Evolutionary conservation across 2,888 invertebrate species (phyloP), one percentile per base, ranked within the genome.

Genomic region (Ennomos quercinarius): DNA sequence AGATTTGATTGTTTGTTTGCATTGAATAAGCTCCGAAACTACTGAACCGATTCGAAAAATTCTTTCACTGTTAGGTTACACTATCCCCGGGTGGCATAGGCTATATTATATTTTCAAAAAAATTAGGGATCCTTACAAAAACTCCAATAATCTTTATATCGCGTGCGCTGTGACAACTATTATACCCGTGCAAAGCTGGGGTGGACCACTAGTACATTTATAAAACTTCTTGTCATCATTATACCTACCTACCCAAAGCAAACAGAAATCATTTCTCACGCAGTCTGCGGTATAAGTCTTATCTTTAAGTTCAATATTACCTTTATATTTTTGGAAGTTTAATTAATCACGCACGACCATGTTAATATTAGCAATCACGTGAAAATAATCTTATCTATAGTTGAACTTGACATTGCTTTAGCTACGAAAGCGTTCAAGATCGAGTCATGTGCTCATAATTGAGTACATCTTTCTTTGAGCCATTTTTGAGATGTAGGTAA

Each of bases 341-440:
- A 48, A 49, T 49, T 40, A 53, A 59, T 44, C 41, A 11, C 40
- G 13, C 17, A 54, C 42, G 39, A n/a, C 17, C 34, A 17, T 5
- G 41, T 45, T 37, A 50, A 57, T 50, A 8, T 56, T 56, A 37
- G n/a, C 38, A 39, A 49, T 54, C 59, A 59, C 59, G 59, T 59
- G 59, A 54, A 54, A 53, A 40, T 6, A 8, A 37, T 53, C 44
- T 53, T 58, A 58, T 53, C 53, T 58, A 27, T 27, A 35, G 50
- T 34, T 52, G 44, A 53, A 40, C 44, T 53, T 59, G 49, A 41
- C 43, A 38, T 52, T 57, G 37, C 27, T 45, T 45, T n/a, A n/a
- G 17, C 35, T 10, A 27, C 10, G 8, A 55, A 42, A 10, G 17
- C 41, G 17, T 41, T 9, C 37, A 11, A 27, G 8, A 17, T 27